Conservation (phyloP, 2,797 vertebrate species). For the Oryzias sinensis region DNA sequence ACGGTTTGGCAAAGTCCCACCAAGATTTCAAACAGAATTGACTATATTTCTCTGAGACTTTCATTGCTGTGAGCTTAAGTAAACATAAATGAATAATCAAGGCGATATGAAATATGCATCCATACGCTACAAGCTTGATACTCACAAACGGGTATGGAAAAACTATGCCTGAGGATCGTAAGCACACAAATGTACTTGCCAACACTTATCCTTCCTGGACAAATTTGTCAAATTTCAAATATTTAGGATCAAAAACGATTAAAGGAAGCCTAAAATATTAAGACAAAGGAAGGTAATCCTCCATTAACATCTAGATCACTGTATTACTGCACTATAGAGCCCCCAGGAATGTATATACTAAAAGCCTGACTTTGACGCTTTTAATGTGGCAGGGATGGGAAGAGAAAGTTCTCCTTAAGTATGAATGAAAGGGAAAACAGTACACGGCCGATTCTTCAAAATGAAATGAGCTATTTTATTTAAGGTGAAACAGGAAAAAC, state of each 20-base stretch:
- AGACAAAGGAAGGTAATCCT: conserved; percentile 36
- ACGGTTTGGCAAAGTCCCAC: conserved; percentile 14
- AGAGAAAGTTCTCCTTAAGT: background rate
- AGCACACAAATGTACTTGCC: conserved; percentile 8
- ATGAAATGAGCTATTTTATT: background rate
- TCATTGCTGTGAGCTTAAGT: conserved; percentile 35
- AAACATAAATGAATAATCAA: conserved; percentile 59
- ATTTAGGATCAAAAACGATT: conserved; percentile 5
- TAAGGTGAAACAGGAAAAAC: background rate
- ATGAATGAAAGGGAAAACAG: background rate
- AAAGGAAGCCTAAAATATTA: conserved; percentile 33
- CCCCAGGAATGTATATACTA: background rate
- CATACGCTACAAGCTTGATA: conserved; percentile 17
- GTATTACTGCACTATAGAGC: too few species aligned
- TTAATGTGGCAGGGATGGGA: background rate
- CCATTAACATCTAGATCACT: conserved; percentile 52
- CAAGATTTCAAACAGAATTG: conserved; percentile 47
- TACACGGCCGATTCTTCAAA: background rate
- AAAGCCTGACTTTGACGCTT: conserved; percentile 20
- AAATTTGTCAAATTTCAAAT: conserved; percentile 17
- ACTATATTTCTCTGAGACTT: conserved; percentile 23
- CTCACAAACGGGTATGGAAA: conserved; percentile 22
- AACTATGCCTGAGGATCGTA: background rate
- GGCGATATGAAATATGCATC: conserved; percentile 44
- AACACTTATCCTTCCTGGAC: background rate